These are phyloP conservation scores for Linhomoeus sp. DNA, from an alignment of 2,888 invertebrate species.

Conservation along the genomic window DNA sequence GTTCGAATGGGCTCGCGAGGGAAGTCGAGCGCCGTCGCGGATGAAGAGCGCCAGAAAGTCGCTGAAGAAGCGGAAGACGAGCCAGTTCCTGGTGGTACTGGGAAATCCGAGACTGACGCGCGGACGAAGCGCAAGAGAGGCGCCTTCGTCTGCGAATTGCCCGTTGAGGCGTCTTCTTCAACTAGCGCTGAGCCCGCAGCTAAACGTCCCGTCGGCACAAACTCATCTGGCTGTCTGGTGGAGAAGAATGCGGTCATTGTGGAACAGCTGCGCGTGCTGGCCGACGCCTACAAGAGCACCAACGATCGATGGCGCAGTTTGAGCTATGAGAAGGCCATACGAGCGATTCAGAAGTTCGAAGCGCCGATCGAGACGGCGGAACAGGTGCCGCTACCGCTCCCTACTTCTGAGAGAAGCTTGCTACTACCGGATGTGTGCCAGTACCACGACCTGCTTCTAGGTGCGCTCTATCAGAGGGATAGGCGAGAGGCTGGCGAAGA, in stretches of 20 bases:
- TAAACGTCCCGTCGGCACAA: too few relatives aligned
- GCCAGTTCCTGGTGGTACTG: too few relatives aligned
- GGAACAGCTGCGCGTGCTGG: slow-evolving; percentile 13
- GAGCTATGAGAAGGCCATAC: slow-evolving; percentile 34
- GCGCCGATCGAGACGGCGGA: slow-evolving; percentile 30
- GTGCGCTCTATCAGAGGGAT: slow-evolving; percentile 21
- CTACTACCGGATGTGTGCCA: slow-evolving; percentile 12
- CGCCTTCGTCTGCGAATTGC: not conserved
- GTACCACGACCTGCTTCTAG: slow-evolving; percentile 10
- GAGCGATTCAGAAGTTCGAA: slow-evolving; percentile 28
- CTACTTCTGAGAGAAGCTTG: slow-evolving; percentile 23
- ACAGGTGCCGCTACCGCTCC: slow-evolving; percentile 13
- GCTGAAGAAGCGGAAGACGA: not conserved
- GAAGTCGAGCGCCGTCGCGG: not conserved
- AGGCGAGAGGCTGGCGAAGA: slow-evolving; percentile 33
- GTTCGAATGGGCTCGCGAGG: not conserved
- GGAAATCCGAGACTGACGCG: not conserved
- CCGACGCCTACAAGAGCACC: slow-evolving; percentile 31
- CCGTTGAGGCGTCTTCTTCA: not conserved
- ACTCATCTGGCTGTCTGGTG: too few relatives aligned
- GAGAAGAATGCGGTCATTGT: slow-evolving; percentile 17
- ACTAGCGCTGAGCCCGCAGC: too few relatives aligned
- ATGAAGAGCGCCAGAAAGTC: not conserved
- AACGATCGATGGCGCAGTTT: slow-evolving; percentile 34
- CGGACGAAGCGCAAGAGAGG: not conserved